phyloP scores from a whole-genome alignment of 2,888 invertebrate genomes.

The Pachydiplax longipennis region DNA sequence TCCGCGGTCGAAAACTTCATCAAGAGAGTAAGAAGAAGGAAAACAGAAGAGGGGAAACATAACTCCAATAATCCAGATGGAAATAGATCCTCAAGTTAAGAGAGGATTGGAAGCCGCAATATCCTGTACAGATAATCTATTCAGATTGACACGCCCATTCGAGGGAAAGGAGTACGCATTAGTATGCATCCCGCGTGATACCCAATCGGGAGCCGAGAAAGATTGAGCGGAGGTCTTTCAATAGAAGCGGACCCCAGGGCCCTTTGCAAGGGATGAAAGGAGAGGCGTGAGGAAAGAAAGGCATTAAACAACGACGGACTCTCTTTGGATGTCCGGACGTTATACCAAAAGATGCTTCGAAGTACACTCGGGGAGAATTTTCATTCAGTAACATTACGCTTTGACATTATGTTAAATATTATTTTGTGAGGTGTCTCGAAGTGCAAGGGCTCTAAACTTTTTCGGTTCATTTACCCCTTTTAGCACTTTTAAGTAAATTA shows the following conservation, averaged over 20 bases:
- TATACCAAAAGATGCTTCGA: neutral
- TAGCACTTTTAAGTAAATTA: no score
- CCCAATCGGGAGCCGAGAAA: neutral
- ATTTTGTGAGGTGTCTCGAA: no score
- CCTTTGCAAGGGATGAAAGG: neutral
- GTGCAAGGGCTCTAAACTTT: no score
- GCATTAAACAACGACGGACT: neutral
- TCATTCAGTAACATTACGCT: no score
- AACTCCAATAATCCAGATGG: neutral
- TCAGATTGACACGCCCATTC: neutral
- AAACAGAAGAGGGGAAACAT: neutral
- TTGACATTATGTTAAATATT: no score
- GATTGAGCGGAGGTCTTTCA: constrained; percentile 1
- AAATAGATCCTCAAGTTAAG: no score
- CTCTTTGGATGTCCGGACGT: neutral
- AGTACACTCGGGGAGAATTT: no score
- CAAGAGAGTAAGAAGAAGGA: neutral
- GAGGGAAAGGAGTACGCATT: neutral
- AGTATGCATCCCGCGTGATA: neutral
- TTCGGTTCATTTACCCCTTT: no score
- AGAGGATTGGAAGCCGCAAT: neutral
- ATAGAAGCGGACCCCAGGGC: neutral
- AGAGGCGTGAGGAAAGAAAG: neutral
- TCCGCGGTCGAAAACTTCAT: no score
- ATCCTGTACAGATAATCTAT: neutral